phyloP scores from a whole-genome alignment of 2,888 invertebrate species.

The Terebella lapidaria region DNA sequence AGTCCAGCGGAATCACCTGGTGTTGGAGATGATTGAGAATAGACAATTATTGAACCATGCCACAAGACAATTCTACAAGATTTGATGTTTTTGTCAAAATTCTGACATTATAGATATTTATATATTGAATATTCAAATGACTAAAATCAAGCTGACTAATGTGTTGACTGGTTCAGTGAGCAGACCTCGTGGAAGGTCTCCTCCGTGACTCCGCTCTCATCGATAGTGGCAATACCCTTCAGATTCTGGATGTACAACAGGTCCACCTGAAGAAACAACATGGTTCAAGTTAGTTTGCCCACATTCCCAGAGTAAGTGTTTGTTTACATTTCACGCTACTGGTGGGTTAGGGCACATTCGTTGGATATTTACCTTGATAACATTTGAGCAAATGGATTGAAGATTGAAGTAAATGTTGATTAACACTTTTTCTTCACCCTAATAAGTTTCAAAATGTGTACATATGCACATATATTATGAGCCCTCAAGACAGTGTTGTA shows the following conservation, averaged over 20 bases:
- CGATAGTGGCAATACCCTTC: conserved; percentile 61
- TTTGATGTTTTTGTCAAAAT: too few species aligned
- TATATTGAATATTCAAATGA: background rate
- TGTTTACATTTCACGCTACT: too few species aligned
- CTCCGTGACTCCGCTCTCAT: conserved; percentile 61
- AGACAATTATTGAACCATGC: too few species aligned
- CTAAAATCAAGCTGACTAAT: background rate
- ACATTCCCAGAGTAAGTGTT: too few species aligned
- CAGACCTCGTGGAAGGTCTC: conserved; percentile 60
- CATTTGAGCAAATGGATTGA: background rate
- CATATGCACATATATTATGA: too few species aligned
- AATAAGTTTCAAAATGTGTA: too few species aligned
- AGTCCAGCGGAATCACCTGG: conserved; percentile 60
- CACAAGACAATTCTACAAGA: too few species aligned
- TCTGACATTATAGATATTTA: too few species aligned
- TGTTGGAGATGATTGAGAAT: background rate
- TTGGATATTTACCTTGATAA: background rate
- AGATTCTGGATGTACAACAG: conserved; percentile 61
- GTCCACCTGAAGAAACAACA: conserved; percentile 53
- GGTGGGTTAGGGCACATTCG: background rate
- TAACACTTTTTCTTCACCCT: too few species aligned
- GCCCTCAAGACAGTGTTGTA: background rate
- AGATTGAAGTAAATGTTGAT: too few species aligned
- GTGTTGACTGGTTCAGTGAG: background rate
- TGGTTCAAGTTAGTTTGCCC: background rate